Base-by-base conservation (phyloP, 1,140 invertebrate species). In the Aphelenchoides avenae region DNA sequence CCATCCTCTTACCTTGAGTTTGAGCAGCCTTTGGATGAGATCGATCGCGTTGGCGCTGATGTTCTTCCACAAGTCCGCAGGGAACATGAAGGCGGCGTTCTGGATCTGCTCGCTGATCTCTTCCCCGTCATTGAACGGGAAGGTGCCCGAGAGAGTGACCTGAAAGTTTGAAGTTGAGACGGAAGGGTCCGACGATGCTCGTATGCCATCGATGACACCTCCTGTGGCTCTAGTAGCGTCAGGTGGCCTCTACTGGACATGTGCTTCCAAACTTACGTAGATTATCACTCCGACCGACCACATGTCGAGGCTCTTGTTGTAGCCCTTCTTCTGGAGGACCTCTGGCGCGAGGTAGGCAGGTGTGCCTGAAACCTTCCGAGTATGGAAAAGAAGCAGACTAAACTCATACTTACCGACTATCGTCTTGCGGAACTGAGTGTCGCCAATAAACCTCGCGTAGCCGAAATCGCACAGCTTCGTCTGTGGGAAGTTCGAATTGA, bases 21-120 rank as follows among this genome's bases (percentile, higher is more conserved):
- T 91, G 42, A 98, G 83, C 57, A 98, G 81, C 81, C 94, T 95
- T 80, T 90, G 94, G 59, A 98, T 98, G 49, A 98, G 81, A 82
- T 98, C 91, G 76, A 96, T 91, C 53, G 91, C 91, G 81, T 94
- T 87, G 29, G 85, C 84, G 18, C 91, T 93, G 71, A 97, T 92
- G 78, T 95, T 89, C 76, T 89, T 89, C 94, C 94, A 98, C 0
- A 92, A 91, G 79, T 88, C 31, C 36, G 89, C 87, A n/a, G 94
- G 94, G 83, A 96, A 99, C 94, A 99, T 98, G 76, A 98, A 98
- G 36, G 89, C 90, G 30, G 94, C 94, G 83, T 98, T 97, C 81
- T 95, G 90, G 64, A 98, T 98, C 81, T 98, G 94, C 79, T 97
- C 92, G 78, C 91, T 89, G 55, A 98, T 97, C 79, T 98, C 93